A percentile compares a stretch with the other conserved stretches of the same genome.
Conservation (phyloP, 2,797 vertebrate genomes). For the Alauda arvensis region DNA sequence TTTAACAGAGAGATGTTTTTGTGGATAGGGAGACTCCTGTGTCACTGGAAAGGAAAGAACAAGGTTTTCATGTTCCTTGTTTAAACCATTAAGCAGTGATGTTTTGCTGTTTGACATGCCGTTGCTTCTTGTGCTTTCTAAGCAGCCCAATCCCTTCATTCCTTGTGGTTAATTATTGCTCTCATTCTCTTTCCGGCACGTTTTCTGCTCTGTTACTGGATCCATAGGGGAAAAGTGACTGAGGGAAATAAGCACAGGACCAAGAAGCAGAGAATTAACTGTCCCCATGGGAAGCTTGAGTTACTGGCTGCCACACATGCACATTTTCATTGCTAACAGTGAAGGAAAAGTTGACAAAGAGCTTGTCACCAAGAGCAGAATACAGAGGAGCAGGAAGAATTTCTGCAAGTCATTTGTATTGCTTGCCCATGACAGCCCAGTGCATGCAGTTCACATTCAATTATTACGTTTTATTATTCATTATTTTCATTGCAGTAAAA, state of each 20-base stretch:
- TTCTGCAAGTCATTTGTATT: conserved; percentile 1
- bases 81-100: conserved; percentile 40
- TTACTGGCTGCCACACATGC: conserved; percentile 72
- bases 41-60: conserved; percentile 1
- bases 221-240: conserved; percentile 52
- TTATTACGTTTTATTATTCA: conserved; percentile 38
- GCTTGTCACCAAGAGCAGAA: conserved; percentile 40
- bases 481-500: background rate
- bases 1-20: conserved; percentile 31
- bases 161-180: conserved; percentile 68
- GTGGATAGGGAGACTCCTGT: background rate
- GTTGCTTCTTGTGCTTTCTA: conserved; percentile 57
- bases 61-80: conserved; percentile 36
- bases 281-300: conserved; percentile 77
- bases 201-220: conserved; percentile 64
- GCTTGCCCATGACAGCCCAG: background rate
- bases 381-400: background rate
- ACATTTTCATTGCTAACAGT: conserved; percentile 44
- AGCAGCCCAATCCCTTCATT: conserved; percentile 66
- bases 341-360: conserved; percentile 46
- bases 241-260: conserved; percentile 68
- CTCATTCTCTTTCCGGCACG: conserved; percentile 45
- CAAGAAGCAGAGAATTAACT: conserved; percentile 76
- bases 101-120: conserved; percentile 64
- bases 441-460: background rate